These are phyloP conservation scores for Patiria miniata DNA, from an alignment of 35 echinoderm and acorn worm genomes.

Conservation along the genomic window DNA sequence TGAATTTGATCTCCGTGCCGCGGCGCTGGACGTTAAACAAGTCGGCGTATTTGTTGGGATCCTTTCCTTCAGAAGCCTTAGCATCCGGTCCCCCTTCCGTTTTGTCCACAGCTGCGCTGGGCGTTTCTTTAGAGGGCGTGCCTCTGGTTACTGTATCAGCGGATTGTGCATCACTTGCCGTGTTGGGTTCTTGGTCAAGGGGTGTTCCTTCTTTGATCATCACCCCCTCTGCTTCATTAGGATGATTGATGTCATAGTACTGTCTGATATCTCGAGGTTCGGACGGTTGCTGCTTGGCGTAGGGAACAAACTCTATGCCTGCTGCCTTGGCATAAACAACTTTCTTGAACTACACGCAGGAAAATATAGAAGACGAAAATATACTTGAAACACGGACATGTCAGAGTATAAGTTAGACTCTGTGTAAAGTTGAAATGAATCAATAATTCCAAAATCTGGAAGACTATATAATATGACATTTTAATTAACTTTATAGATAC, in stretches of 20 bases:
- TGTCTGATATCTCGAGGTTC: not conserved
- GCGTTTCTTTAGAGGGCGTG: not conserved
- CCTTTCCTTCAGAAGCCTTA: constrained; percentile 30
- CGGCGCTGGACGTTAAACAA: constrained; percentile 51
- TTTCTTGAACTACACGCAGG: constrained; percentile 66
- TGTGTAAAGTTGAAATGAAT: too few relatives aligned
- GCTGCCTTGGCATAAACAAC: constrained; percentile 76
- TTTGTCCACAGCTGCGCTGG: too few relatives aligned
- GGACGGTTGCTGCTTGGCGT: not conserved
- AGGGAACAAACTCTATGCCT: constrained; percentile 91
- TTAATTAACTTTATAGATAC: too few relatives aligned
- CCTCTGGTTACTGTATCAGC: not conserved
- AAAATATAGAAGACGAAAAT: not conserved
- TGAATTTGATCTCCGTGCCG: constrained; percentile 83
- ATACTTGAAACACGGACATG: not conserved
- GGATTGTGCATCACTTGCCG: not conserved
- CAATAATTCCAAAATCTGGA: too few relatives aligned
- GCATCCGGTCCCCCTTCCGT: not conserved
- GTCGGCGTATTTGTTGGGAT: constrained; percentile 29
- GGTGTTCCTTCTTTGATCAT: not conserved
- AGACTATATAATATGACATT: too few relatives aligned
- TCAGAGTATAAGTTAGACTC: too few relatives aligned
- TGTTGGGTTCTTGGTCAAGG: not conserved
- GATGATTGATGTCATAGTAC: not conserved
- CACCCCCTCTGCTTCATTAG: not conserved